Evolutionary conservation across 2,113 vertebrate genomes (phyloP).

Genomic region (Donacobius atricapilla): DNA sequence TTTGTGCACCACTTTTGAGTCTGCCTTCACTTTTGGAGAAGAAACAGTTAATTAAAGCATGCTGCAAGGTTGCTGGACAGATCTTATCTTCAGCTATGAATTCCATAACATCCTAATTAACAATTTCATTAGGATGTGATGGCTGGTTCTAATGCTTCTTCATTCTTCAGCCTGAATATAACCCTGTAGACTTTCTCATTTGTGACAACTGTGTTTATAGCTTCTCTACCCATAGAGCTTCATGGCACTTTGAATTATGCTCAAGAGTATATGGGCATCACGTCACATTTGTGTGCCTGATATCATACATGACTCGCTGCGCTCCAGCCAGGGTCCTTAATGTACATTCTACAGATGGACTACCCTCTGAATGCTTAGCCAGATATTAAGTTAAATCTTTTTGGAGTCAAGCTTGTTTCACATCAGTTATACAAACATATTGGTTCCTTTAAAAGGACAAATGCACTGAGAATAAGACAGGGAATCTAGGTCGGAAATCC

Average conservation of each 20-base stretch:
- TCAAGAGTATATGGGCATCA: constrained; percentile 89
- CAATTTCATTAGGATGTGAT: constrained; percentile 72
- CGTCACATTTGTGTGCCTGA: constrained; percentile 85
- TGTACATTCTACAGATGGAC: constrained; percentile 72
- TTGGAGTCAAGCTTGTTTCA: constrained; percentile 83
- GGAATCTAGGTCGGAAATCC: constrained; percentile 60
- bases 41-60: constrained; percentile 65
- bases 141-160: constrained; percentile 66
- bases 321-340: constrained; percentile 73
- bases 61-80: constrained; percentile 34
- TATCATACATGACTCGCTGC: constrained; percentile 83
- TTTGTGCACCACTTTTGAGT: neutral
- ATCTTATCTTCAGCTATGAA: constrained; percentile 58
- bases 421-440: constrained; percentile 83
- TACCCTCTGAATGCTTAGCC: constrained; percentile 76
- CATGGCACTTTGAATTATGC: constrained; percentile 88
- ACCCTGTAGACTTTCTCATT: constrained; percentile 78
- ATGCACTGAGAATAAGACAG: constrained; percentile 65
- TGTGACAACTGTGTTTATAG: constrained; percentile 88
- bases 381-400: constrained; percentile 85
- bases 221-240: constrained; percentile 83
- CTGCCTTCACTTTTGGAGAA: neutral
- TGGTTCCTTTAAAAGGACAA: constrained; percentile 81
- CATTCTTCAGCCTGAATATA: constrained; percentile 68
- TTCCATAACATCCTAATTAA: constrained; percentile 76